Conservation (phyloP, 2,888 invertebrate genomes). For the Cremastinae sp. region DNA sequence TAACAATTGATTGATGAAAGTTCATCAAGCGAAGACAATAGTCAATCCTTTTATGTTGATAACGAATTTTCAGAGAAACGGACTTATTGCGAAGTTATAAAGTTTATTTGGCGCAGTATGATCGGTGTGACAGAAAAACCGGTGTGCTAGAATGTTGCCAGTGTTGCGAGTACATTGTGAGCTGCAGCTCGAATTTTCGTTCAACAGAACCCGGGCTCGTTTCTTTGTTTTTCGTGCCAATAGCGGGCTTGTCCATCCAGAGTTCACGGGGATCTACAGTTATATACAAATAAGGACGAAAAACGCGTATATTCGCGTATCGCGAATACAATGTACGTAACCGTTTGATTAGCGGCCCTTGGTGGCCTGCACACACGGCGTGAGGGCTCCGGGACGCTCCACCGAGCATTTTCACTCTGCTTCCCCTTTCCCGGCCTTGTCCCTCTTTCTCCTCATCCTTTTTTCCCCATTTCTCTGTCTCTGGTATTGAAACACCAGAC, state of each 20-base stretch:
- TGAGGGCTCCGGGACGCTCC: slow-evolving; percentile 46
- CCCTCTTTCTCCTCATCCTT: slow-evolving; percentile 22
- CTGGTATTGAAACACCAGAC: slow-evolving; percentile 63
- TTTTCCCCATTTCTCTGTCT: slow-evolving; percentile 20
- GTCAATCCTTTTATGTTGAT: background rate
- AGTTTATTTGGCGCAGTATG: slow-evolving; percentile 1
- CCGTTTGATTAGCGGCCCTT: slow-evolving; percentile 70
- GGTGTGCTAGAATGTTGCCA: slow-evolving; percentile 11
- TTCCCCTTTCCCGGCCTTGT: slow-evolving; percentile 4
- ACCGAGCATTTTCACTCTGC: slow-evolving; percentile 49
- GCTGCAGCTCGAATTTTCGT: slow-evolving; percentile 15
- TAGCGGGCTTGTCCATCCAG: slow-evolving; percentile 13
- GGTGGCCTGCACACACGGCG: slow-evolving; percentile 51
- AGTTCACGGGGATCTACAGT: background rate
- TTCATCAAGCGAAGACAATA: background rate
- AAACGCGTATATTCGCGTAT: slow-evolving; percentile 36
- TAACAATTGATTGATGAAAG: too few species aligned
- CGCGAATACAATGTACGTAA: slow-evolving; percentile 49
- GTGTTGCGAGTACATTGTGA: slow-evolving; percentile 20
- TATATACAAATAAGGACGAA: slow-evolving; percentile 17
- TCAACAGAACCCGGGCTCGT: slow-evolving; percentile 17
- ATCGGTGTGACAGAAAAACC: background rate
- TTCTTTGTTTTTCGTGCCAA: slow-evolving; percentile 35
- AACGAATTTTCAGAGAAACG: background rate
- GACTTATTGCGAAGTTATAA: slow-evolving; percentile 23